Evolutionary conservation across 2,113 vertebrate genomes (phyloP), one percentile per base, ranked within the genome.

Genomic region (Sinocyclocheilus anshuiensis): DNA sequence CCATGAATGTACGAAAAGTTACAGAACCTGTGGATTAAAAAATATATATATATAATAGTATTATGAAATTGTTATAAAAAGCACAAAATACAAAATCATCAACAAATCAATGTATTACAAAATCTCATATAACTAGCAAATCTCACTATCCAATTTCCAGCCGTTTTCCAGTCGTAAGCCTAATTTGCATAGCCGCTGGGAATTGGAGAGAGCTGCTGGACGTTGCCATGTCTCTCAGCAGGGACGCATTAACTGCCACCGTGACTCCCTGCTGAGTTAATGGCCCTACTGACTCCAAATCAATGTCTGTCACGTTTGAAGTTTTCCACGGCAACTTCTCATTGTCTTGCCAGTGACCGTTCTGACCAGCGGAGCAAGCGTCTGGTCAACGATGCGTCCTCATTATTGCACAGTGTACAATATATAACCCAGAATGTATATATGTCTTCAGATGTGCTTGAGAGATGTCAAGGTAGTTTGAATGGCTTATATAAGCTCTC

Each of bases 391-490:
- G 42, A 48, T 48, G 22, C 6, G 0, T 45, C 59, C 59, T 26
- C 24, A 48, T 48, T 48, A 81, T 45, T 65, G n/a, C 39, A 5
- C 15, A 3, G 16, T 29, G 59, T 81, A 18, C 72, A 48, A 42
- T 75, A 50, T 26, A 65, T 67, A 9, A 26, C 45, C 45, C 24
- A 57, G 22, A 55, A 61, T 53, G 33, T 26, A 48, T 69, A 45
- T 76, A 12, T 82, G 24, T 89, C 7, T 80, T 55, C 53, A 53
- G 33, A 20, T 10, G 18, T 57, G 29, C 77, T 76, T 81, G 89
- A 84, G 91, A 89, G 87, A 87, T 91, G 86, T 89, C 85, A 85
- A 87, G 53, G 69, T 76, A 86, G 83, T 83, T 87, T 59, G 89
- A 88, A 90, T 86, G 82, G 90, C 90, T 87, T 89, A 89, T 83